A percentile compares a stretch with the other conserved stretches of the same genome.
These are phyloP conservation scores for Idris sp. DNA, from an alignment of 1,140 invertebrate species.

Conservation along the genomic window DNA sequence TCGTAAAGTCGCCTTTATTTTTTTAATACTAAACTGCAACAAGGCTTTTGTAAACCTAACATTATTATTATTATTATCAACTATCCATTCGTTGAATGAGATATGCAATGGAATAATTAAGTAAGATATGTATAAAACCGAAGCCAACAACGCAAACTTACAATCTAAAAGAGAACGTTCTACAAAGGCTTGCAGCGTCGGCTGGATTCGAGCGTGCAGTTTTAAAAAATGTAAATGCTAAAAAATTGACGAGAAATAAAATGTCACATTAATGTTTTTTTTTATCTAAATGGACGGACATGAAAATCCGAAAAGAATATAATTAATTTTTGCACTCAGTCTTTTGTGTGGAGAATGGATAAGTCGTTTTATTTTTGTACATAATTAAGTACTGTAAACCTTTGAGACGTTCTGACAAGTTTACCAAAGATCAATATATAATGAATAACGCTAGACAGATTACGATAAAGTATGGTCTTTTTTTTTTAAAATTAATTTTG, in stretches of 20 bases:
- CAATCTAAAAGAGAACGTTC: constrained; percentile 49
- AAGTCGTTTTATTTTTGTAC: constrained; percentile 23
- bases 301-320: constrained; percentile 28
- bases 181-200: constrained; percentile 55
- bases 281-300: constrained; percentile 44
- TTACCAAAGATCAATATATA: constrained; percentile 22
- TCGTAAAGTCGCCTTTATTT: constrained; percentile 37
- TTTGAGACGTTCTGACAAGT: constrained; percentile 39
- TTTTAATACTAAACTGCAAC: constrained; percentile 50
- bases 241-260: too few relatives aligned
- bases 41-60: constrained; percentile 45
- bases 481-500: too few relatives aligned
- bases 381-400: constrained; percentile 53
- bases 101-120: constrained; percentile 63
- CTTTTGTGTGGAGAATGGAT: constrained; percentile 36
- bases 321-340: constrained; percentile 50
- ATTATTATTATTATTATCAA: constrained; percentile 50
- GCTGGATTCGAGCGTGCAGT: too few relatives aligned
- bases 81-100: constrained; percentile 61
- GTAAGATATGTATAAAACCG: constrained; percentile 66
- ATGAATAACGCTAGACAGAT: constrained; percentile 28
- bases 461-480: constrained; percentile 28
- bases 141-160: constrained; percentile 58
- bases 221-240: constrained; percentile 3
- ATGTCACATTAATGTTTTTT: too few relatives aligned